Conservation (phyloP, 2,797 vertebrate genomes). For the Sylvia borin region DNA sequence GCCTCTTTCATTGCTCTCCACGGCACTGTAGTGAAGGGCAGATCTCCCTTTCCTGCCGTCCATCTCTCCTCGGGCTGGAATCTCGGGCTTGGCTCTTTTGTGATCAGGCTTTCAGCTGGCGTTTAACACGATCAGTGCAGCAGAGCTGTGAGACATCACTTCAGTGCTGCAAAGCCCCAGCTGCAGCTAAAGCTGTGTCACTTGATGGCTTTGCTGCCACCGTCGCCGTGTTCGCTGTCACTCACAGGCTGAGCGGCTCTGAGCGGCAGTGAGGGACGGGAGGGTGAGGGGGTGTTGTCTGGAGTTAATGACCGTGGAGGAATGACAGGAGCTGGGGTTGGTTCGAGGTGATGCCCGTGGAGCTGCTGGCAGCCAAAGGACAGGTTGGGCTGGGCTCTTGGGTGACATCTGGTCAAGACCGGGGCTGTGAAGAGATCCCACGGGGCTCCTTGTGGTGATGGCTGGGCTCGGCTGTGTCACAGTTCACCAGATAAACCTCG, state of each 20-base stretch:
- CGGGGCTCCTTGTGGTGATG: accelerated
- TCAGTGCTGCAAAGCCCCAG: background rate
- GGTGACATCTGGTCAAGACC: accelerated
- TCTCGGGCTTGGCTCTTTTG: background rate
- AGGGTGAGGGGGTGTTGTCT: background rate
- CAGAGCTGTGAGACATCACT: constrained; percentile 18
- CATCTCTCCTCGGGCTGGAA: background rate
- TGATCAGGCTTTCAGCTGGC: background rate
- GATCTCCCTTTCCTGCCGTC: background rate
- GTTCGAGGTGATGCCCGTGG: background rate
- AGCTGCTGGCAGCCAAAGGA: accelerated
- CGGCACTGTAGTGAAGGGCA: background rate
- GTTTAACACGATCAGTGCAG: constrained; percentile 12
- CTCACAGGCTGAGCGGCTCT: background rate
- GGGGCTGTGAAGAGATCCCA: accelerated
- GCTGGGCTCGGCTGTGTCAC: background rate
- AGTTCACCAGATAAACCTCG: background rate
- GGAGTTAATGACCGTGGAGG: background rate
- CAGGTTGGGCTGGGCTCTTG: background rate
- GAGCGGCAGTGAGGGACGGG: background rate
- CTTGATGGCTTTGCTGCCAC: constrained; percentile 29
- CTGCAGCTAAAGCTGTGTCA: background rate
- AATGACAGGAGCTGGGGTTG: background rate
- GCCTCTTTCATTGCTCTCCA: background rate
- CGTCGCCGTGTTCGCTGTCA: background rate